These are phyloP conservation scores for Syngnathus typhle DNA, from an alignment of 2,113 vertebrate genomes.

Conservation along the genomic window DNA sequence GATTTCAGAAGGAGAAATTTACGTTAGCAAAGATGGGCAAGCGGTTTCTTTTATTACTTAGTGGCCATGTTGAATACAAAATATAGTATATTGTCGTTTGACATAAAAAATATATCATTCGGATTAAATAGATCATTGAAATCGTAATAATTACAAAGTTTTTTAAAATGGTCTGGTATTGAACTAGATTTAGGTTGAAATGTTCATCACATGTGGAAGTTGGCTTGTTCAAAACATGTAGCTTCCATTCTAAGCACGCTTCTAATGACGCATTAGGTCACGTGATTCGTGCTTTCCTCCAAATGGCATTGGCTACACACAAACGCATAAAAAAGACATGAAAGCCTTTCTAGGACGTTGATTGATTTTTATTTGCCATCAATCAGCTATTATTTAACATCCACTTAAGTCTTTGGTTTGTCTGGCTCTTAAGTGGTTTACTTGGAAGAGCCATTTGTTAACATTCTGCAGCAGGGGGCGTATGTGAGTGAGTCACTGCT, in stretches of 20 bases:
- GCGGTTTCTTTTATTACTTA: not conserved
- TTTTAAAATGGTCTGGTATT: no score
- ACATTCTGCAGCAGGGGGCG: not conserved
- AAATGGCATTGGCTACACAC: not conserved
- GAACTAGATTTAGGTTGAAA: no score
- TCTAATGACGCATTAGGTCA: not conserved
- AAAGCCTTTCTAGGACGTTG: not conserved
- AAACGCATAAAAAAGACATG: not conserved
- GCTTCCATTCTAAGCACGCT: not conserved
- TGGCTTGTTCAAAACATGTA: no score
- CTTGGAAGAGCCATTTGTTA: not conserved
- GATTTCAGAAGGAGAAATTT: not conserved
- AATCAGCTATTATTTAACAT: not conserved
- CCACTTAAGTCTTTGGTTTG: not conserved
- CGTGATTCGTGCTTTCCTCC: not conserved
- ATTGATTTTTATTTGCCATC: not conserved
- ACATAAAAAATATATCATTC: not conserved
- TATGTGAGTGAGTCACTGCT: not conserved
- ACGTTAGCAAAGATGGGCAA: not conserved
- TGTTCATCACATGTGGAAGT: no score
- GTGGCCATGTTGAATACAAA: no score
- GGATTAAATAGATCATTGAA: not conserved
- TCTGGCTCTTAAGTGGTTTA: not conserved
- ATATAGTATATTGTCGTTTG: not conserved
- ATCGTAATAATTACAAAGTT: not conserved